These are phyloP conservation scores for Pseudorhombus dupliciocellatus DNA, from an alignment of 2,113 vertebrate species.

Conservation along the genomic window DNA sequence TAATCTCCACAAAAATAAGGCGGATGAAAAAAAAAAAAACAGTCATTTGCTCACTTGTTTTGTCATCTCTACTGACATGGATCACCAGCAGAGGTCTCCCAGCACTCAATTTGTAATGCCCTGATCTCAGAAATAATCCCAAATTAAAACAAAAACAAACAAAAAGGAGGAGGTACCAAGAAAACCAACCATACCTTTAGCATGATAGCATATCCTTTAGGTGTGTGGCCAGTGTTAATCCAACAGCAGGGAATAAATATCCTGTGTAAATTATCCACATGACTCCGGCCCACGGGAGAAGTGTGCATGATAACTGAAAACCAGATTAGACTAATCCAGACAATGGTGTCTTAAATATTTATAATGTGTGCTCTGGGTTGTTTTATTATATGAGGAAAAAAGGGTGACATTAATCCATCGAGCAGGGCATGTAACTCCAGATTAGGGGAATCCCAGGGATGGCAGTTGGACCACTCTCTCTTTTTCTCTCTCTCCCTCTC, in stretches of 20 bases:
- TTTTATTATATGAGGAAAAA: constrained; percentile 67
- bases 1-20: constrained; percentile 79
- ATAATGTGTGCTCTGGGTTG: constrained; percentile 64
- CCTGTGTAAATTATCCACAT: constrained; percentile 84
- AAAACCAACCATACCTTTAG: constrained; percentile 73
- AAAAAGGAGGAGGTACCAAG: constrained; percentile 44
- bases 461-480: constrained; percentile 74
- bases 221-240: constrained; percentile 85
- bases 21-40: constrained; percentile 53
- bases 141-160: constrained; percentile 65
- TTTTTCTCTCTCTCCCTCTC: constrained; percentile 58
- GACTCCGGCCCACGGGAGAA: constrained; percentile 68
- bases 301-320: constrained; percentile 52
- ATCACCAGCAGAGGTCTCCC: constrained; percentile 77
- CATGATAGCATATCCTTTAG: constrained; percentile 74
- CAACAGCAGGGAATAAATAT: constrained; percentile 86
- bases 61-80: constrained; percentile 65
- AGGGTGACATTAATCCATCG: constrained; percentile 78
- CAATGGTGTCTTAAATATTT: constrained; percentile 70
- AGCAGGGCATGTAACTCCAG: constrained; percentile 80
- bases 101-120: constrained; percentile 72
- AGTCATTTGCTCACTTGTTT: constrained; percentile 76
- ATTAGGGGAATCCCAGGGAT: constrained; percentile 79
- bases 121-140: constrained; percentile 79
- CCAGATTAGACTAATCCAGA: constrained; percentile 80